Base-by-base conservation (phyloP, 2,113 vertebrate species). In the Oreocharis arfaki region DNA sequence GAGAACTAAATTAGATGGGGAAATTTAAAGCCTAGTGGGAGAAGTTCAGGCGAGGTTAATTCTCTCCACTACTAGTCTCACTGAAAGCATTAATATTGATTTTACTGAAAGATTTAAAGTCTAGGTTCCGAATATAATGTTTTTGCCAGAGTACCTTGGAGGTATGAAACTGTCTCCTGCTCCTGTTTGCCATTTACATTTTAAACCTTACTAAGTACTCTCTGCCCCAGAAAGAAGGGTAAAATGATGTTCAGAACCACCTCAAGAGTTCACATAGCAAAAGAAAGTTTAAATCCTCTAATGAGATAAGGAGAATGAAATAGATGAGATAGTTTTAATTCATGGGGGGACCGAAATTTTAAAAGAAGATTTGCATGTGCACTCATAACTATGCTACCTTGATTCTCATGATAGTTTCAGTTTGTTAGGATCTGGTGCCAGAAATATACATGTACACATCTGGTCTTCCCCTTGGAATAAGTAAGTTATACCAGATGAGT, bases 1-100 rank as follows among this genome's bases (percentile, higher is more conserved):
- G 85, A 75, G 84, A 83, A 83, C 44, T 84, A 92, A 83, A 93
- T 83, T 90, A 76, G 59, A 76, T 69, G 63, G 26, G 4, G 77
- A 88, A 88, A 90, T 56, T 64, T 87, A 76, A 84, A 91, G 56
- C 10, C 7, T 49, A 28, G 69, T 91, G 52, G 56, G 39, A 77
- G 42, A 96, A 77, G 60, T 91, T 94, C 86, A 89, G 39, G 64
- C 68, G 80, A 94, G 86, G 68, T 87, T 94, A 95, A 89, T 87
- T 92, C 44, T 94, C 26, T 84, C 37, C 11, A 53, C 44, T 75
- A 41, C 44, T 76, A 69, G 65, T 69, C 67, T 92, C 73, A 46
- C 35, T 84, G 81, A 84, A 94, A 89, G 17, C 77, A 91, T 82
- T 92, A 93, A 88, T 84, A 92, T 82, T 91, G 89, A 92, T 91